phyloP scores from a whole-genome alignment of 2,113 vertebrate species.

The Strix aluco region DNA sequence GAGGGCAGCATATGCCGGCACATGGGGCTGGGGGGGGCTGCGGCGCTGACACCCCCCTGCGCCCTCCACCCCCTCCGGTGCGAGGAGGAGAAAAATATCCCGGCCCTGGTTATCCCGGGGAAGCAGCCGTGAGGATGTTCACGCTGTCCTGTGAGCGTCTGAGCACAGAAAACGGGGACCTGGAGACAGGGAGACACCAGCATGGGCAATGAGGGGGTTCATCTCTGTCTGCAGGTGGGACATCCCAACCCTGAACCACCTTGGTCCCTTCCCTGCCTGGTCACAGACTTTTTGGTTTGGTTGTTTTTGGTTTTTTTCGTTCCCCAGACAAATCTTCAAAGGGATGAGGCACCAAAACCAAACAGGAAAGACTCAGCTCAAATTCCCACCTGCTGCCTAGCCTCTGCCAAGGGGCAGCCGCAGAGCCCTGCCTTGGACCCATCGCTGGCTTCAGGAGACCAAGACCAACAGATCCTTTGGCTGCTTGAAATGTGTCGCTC shows the following conservation, averaged over 20 bases:
- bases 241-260: not conserved
- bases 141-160: not conserved
- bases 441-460: not conserved
- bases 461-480: not conserved
- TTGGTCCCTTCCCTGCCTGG: not conserved
- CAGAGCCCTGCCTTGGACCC: not conserved
- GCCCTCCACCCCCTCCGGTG: accelerated
- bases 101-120: not conserved
- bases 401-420: not conserved
- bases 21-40: not conserved
- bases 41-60: not conserved
- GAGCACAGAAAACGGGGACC: not conserved
- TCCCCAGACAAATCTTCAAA: not conserved
- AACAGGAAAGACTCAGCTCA: not conserved
- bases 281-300: not conserved
- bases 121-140: not conserved
- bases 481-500: not conserved
- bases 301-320: not conserved
- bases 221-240: not conserved
- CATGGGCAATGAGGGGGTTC: not conserved
- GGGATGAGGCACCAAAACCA: not conserved
- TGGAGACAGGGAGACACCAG: not conserved
- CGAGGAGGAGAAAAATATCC: not conserved
- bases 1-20: slow-evolving; percentile 68
- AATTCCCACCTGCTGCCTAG: not conserved